Percentiles rank a stretch among this genome's conserved stretches.
phyloP scores from a whole-genome alignment of 2,113 vertebrate species.

The Anarrhichthys ocellatus region DNA sequence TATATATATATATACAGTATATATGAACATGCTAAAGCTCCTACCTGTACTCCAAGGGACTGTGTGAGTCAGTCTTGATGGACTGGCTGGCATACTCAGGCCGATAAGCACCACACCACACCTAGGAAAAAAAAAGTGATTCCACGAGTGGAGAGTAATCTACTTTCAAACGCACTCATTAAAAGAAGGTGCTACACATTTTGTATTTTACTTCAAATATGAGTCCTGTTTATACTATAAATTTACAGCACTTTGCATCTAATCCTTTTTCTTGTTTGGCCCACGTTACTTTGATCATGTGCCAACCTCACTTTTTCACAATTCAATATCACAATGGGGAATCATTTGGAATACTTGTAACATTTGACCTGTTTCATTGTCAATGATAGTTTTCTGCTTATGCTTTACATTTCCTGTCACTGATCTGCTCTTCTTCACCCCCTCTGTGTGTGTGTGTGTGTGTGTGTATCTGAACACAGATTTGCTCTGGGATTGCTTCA shows the following conservation, averaged over 20 bases:
- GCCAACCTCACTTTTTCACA: not conserved
- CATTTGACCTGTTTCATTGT: conserved; percentile 16
- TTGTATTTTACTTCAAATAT: not conserved
- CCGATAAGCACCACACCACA: conserved; percentile 97
- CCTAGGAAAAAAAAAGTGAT: conserved; percentile 62
- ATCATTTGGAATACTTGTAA: not conserved
- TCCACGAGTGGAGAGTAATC: not conserved
- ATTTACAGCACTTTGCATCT: not conserved
- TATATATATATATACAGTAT: no score
- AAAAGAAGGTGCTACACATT: not conserved
- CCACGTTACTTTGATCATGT: not conserved
- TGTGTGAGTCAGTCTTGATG: conserved; percentile 96
- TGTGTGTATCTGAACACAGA: not conserved
- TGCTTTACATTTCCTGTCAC: conserved; percentile 33
- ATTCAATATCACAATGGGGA: not conserved
- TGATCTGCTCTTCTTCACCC: conserved; percentile 6
- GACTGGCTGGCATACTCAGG: conserved; percentile 95
- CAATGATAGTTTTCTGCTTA: not conserved
- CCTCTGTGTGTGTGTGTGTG: not conserved
- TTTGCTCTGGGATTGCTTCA: conserved; percentile 33
- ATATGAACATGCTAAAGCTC: not conserved
- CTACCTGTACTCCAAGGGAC: conserved; percentile 96
- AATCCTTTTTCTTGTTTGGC: not conserved
- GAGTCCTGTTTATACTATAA: not conserved
- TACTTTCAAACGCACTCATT: conserved; percentile 3